phyloP scores from a whole-genome alignment of 37 sponge, comb jelly and placozoan genomes.

The Ephydatia muelleri region DNA sequence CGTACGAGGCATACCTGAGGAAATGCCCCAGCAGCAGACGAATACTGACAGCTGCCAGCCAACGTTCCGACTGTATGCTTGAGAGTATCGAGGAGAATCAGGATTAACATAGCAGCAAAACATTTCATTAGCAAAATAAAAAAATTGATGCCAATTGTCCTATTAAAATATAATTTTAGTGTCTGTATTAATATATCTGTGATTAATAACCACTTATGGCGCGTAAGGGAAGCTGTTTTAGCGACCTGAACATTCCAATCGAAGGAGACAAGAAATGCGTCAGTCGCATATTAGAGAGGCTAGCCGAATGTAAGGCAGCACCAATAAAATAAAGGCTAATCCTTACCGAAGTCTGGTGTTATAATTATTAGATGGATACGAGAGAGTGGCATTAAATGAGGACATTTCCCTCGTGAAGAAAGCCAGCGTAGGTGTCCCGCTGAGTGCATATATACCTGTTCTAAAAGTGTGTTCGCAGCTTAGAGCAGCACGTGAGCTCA shows the following conservation, averaged over 20 bases:
- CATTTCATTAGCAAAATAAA: too few species aligned
- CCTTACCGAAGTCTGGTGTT: background rate
- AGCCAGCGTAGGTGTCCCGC: slow-evolving; percentile 32
- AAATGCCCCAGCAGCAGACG: too few species aligned
- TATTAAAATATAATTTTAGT: too few species aligned
- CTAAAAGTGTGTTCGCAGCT: background rate
- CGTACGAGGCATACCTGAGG: too few species aligned
- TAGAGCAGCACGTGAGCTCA: slow-evolving; percentile 20
- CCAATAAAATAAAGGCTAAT: background rate
- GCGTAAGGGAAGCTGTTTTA: background rate
- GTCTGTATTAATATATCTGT: too few species aligned
- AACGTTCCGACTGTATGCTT: too few species aligned
- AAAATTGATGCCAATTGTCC: too few species aligned
- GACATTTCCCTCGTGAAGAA: slow-evolving; percentile 38
- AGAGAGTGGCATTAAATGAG: slow-evolving; percentile 48
- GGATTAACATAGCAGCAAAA: too few species aligned
- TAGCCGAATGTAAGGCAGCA: slow-evolving; percentile 22
- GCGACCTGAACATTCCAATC: slow-evolving; percentile 20
- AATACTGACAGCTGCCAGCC: too few species aligned
- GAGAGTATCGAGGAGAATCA: too few species aligned
- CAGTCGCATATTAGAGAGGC: slow-evolving; percentile 2
- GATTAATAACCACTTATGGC: too few species aligned
- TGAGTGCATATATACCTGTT: too few species aligned
- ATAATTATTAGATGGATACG: slow-evolving; percentile 48
- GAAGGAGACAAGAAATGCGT: background rate